These are phyloP conservation scores for Eciton burchellii DNA, from an alignment of 1,140 invertebrate genomes.

Conservation along the genomic window DNA sequence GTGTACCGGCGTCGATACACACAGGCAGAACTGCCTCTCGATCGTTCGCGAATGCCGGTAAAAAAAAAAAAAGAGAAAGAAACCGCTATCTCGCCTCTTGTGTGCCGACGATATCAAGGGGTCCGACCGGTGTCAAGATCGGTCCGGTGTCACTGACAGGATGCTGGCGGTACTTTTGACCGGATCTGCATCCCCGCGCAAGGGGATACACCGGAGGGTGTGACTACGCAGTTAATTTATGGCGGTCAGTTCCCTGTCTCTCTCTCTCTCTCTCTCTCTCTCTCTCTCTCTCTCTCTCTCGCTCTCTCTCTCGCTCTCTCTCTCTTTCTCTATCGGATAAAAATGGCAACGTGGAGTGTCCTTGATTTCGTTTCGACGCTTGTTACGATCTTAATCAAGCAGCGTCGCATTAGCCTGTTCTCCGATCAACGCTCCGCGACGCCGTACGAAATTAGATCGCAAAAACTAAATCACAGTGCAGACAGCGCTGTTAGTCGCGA, in stretches of 20 bases:
- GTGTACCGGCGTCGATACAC: constrained; percentile 77
- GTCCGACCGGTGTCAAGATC: constrained; percentile 58
- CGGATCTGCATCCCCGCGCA: background rate
- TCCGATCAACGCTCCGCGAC: background rate
- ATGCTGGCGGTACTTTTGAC: constrained; percentile 63
- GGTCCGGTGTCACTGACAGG: constrained; percentile 59
- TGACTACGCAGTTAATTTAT: constrained; percentile 25
- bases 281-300: too few relatives aligned
- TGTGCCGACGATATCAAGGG: constrained; percentile 59
- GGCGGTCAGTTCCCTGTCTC: background rate
- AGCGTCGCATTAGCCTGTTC: background rate
- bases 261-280: too few relatives aligned
- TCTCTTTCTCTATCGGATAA: too few relatives aligned
- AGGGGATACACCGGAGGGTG: constrained; percentile 4
- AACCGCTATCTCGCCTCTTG: constrained; percentile 76
- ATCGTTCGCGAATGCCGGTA: constrained; percentile 68
- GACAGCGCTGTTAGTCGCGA: background rate
- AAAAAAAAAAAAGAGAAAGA: constrained; percentile 78
- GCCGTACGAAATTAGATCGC: background rate
- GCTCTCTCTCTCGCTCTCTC: too few relatives aligned
- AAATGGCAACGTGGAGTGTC: background rate
- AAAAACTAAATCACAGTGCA: background rate
- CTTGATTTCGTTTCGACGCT: background rate
- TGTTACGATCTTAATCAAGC: background rate
- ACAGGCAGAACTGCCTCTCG: constrained; percentile 67